Percentiles rank a stretch among this genome's conserved stretches.
These are phyloP conservation scores for Lepidurus arcticus DNA, from an alignment of 1,140 invertebrate species.

Conservation along the genomic window DNA sequence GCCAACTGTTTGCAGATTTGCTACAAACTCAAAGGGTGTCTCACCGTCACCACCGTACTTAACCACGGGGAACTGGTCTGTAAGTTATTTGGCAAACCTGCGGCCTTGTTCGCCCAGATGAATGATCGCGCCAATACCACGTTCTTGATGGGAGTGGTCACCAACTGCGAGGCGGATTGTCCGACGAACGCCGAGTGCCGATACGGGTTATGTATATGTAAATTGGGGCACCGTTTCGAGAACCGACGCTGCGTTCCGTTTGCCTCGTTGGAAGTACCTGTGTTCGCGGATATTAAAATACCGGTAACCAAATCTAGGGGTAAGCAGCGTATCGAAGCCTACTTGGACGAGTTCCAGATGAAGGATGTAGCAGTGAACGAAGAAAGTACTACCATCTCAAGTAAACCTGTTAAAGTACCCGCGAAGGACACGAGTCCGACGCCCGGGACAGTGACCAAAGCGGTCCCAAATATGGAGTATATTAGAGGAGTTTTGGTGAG, in stretches of 20 bases:
- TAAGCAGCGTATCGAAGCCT: not conserved
- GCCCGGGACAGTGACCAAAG: not conserved
- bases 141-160: slow-evolving; percentile 9
- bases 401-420: not conserved
- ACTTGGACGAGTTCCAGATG: not conserved
- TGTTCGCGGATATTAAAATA: not conserved
- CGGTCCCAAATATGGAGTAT: slow-evolving; percentile 9
- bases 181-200: not conserved
- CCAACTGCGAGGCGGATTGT: slow-evolving; percentile 11
- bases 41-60: not conserved
- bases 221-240: not conserved
- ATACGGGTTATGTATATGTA: not conserved
- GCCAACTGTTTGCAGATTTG: slow-evolving; percentile 27
- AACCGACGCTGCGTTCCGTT: not conserved
- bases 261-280: not conserved
- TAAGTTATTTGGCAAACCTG: not conserved
- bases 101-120: not conserved
- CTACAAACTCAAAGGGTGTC: slow-evolving; percentile 24
- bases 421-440: not conserved
- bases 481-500: slow-evolving; percentile 1
- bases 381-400: not conserved
- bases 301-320: not conserved
- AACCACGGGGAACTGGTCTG: not conserved
- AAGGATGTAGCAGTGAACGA: not conserved
- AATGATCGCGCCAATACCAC: not conserved